These are phyloP conservation scores for Muscicapa striata DNA, from an alignment of 2,797 vertebrate species.

Conservation along the genomic window DNA sequence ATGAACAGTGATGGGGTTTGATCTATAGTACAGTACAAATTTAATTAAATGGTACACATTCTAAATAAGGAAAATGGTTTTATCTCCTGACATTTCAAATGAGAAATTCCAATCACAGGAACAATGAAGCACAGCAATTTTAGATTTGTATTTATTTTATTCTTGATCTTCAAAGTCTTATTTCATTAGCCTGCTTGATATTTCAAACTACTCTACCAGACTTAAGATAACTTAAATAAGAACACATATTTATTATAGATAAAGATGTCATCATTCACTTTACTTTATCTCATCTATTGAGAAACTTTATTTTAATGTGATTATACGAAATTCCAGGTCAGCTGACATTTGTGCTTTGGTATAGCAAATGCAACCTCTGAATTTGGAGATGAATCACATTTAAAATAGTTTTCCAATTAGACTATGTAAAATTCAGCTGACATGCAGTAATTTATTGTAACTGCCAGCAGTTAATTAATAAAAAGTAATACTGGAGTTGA, in stretches of 20 bases:
- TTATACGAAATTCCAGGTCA: background rate
- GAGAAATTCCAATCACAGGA: conserved; percentile 31
- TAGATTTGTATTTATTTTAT: background rate
- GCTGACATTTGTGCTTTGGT: background rate
- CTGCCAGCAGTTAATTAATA: background rate
- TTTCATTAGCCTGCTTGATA: background rate
- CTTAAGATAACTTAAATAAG: background rate
- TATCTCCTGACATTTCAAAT: conserved; percentile 21
- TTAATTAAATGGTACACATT: conserved; percentile 36
- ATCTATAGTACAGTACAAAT: background rate
- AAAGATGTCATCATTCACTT: background rate
- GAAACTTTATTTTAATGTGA: background rate
- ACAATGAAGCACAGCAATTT: conserved; percentile 18
- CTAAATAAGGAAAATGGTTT: conserved; percentile 40
- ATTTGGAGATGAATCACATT: background rate
- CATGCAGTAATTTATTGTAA: background rate
- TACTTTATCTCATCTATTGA: background rate
- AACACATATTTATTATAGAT: background rate
- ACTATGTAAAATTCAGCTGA: background rate
- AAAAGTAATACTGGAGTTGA: background rate
- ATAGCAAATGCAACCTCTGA: background rate
- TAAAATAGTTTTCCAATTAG: background rate
- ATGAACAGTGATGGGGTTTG: background rate
- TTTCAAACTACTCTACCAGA: background rate
- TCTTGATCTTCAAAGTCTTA: background rate